Conservation (phyloP, 35 echinoderm and acorn worm genomes). For the Lytechinus pictus region DNA sequence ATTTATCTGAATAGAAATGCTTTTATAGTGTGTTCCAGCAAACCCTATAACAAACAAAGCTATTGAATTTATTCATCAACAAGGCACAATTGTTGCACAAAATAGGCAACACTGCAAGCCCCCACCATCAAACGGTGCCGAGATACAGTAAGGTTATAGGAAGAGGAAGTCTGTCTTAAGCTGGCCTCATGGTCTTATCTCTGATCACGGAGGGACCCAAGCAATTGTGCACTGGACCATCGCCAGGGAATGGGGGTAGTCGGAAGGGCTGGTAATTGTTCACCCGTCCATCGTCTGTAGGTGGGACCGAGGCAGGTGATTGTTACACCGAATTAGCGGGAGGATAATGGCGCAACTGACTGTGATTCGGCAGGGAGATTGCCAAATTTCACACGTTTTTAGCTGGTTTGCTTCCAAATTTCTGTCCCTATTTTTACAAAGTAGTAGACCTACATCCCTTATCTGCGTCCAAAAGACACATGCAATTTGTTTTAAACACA, state of each 20-base stretch:
- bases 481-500: not conserved
- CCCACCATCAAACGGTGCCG: not conserved
- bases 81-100: not conserved
- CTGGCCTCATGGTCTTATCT: not conserved
- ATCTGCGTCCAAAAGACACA: not conserved
- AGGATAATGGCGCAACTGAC: slow-evolving; percentile 1
- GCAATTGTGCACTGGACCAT: not conserved
- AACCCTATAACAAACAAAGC: not conserved
- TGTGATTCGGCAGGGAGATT: slow-evolving; percentile 8
- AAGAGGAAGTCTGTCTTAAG: not conserved
- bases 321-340: slow-evolving; percentile 39
- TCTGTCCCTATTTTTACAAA: not conserved
- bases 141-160: not conserved
- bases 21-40: not conserved
- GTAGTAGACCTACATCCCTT: not conserved
- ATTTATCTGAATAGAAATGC: not conserved
- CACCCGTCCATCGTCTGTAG: slow-evolving; percentile 6
- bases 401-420: not conserved
- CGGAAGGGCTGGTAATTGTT: slow-evolving; percentile 29
- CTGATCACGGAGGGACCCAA: not conserved
- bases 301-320: slow-evolving; percentile 21
- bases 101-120: not conserved
- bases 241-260: not conserved
- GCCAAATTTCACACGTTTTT: slow-evolving; percentile 1
- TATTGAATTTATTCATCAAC: not conserved